These are phyloP conservation scores for Eristalis tenax DNA, from an alignment of 2,888 invertebrate genomes.

Conservation along the genomic window DNA sequence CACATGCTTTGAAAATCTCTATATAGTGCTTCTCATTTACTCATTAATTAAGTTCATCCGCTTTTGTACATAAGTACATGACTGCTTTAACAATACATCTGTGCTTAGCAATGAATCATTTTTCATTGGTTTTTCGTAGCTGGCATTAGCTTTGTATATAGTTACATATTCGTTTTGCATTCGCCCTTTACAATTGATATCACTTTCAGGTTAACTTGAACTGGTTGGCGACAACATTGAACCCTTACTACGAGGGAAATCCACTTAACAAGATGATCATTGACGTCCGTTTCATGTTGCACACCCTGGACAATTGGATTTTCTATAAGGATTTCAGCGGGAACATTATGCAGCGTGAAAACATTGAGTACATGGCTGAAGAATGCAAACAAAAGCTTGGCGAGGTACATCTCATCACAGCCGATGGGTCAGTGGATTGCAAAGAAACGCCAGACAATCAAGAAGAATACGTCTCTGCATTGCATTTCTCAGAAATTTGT, in stretches of 20 bases:
- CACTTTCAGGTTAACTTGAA: slow-evolving; percentile 84
- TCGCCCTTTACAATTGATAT: neutral
- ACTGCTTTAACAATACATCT: neutral
- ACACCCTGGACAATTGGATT: slow-evolving; percentile 90
- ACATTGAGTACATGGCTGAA: slow-evolving; percentile 85
- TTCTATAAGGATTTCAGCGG: slow-evolving; percentile 94
- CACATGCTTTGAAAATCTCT: neutral
- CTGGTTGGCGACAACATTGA: slow-evolving; percentile 93
- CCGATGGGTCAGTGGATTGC: slow-evolving; percentile 97
- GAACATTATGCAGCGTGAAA: slow-evolving; percentile 87
- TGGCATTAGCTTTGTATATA: too few relatives aligned
- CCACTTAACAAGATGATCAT: slow-evolving; percentile 85
- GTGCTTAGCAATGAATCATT: too few relatives aligned
- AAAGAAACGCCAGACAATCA: slow-evolving; percentile 92
- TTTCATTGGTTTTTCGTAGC: too few relatives aligned
- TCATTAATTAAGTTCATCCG: too few relatives aligned
- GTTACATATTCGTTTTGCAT: neutral
- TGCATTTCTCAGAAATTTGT: slow-evolving; percentile 92
- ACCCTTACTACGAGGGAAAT: slow-evolving; percentile 96
- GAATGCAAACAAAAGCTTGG: slow-evolving; percentile 82
- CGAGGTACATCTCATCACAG: slow-evolving; percentile 89
- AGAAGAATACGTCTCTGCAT: slow-evolving; percentile 88
- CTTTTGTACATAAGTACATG: too few relatives aligned
- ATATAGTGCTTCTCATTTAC: too few relatives aligned
- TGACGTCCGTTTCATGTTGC: slow-evolving; percentile 91